A percentile compares a stretch with the other conserved stretches of the same genome.
These are phyloP conservation scores for Habrosyne pyritoides DNA, from an alignment of 2,888 invertebrate genomes.

Conservation along the genomic window DNA sequence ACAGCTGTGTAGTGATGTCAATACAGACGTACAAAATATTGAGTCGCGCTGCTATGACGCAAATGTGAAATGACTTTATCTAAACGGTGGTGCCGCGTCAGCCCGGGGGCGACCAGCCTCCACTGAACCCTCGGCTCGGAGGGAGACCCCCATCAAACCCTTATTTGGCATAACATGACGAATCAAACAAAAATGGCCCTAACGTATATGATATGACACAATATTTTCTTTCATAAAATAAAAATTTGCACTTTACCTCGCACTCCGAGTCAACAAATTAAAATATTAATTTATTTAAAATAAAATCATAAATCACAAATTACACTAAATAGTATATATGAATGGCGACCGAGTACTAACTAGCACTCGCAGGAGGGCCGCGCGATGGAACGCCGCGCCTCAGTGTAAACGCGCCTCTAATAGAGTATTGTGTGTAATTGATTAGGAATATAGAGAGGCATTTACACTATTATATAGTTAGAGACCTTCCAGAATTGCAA, in stretches of 20 bases:
- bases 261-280: conserved; percentile 55
- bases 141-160: conserved; percentile 18
- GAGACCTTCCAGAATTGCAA: not conserved
- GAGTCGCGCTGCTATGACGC: not conserved
- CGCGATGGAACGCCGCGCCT: not conserved
- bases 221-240: conserved; percentile 42
- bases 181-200: conserved; percentile 38
- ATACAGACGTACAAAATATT: not conserved
- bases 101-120: not conserved
- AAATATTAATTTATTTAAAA: conserved; percentile 26
- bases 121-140: not conserved
- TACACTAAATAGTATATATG: conserved; percentile 50
- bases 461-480: not conserved
- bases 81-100: no score
- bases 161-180: conserved; percentile 47
- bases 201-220: conserved; percentile 63
- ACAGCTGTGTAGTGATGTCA: not conserved
- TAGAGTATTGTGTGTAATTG: not conserved
- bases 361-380: conserved; percentile 36
- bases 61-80: no score
- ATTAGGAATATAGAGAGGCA: conserved; percentile 1
- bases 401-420: not conserved
- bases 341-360: conserved; percentile 28
- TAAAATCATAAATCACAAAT: conserved; percentile 31
- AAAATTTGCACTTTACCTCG: conserved; percentile 44